Evolutionary conservation across 2,113 vertebrate genomes (phyloP).

Genomic region (Anarhynchus alexandrinus): DNA sequence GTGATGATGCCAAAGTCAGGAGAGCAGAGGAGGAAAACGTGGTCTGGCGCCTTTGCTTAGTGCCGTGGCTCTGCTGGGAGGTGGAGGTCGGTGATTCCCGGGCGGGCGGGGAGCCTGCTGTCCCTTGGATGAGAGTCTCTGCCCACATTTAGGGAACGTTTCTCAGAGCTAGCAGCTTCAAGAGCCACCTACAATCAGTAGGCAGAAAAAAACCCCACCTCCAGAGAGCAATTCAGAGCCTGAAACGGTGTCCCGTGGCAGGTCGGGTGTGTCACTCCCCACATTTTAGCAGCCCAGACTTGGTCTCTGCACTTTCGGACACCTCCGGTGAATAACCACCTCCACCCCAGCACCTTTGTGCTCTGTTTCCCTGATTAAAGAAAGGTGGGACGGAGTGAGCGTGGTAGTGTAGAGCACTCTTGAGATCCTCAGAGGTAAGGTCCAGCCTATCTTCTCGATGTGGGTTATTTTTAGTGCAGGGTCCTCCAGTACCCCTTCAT

Average conservation of each 20-base stretch:
- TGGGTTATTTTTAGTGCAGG: not conserved
- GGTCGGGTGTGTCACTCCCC: not conserved
- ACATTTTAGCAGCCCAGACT: not conserved
- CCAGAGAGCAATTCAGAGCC: not conserved
- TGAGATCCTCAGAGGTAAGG: not conserved
- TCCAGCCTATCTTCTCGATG: not conserved
- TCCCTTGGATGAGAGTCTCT: fast-evolving
- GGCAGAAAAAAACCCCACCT: not conserved
- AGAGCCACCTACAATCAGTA: not conserved
- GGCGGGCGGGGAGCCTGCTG: not conserved
- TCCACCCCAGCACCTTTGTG: not conserved
- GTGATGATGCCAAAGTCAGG: not conserved
- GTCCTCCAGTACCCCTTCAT: not conserved
- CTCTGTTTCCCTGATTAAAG: not conserved
- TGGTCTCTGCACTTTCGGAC: not conserved
- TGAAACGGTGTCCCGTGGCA: not conserved
- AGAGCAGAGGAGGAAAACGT: not conserved
- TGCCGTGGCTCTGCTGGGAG: not conserved
- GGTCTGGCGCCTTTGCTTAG: not conserved
- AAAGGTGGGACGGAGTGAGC: fast-evolving
- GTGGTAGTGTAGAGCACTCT: fast-evolving
- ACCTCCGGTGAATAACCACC: not conserved
- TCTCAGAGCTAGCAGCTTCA: not conserved
- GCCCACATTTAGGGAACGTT: fast-evolving
- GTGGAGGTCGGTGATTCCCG: not conserved